These are phyloP conservation scores for Eremobia ochroleuca DNA, from an alignment of 2,888 invertebrate genomes.

Conservation along the genomic window DNA sequence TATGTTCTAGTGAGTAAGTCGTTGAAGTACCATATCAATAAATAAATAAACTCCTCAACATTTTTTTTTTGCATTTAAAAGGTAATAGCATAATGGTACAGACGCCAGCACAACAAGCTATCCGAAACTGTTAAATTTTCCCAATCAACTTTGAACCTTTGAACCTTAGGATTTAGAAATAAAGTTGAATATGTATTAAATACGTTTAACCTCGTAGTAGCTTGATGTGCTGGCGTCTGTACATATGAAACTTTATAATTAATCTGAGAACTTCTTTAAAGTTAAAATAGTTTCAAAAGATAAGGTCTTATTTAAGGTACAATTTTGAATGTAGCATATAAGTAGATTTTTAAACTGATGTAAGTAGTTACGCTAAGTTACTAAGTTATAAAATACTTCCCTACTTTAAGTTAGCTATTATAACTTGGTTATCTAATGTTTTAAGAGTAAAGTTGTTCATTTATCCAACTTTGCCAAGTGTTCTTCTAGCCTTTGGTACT, in stretches of 20 bases:
- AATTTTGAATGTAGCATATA: conserved; percentile 39
- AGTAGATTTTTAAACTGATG: conserved; percentile 42
- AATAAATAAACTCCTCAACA: neutral
- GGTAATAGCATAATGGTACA: neutral
- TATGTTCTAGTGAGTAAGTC: too few species aligned
- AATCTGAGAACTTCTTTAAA: conserved; percentile 28
- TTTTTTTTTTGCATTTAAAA: neutral
- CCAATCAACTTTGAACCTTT: too few species aligned
- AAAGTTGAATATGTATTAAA: too few species aligned
- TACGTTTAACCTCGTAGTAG: too few species aligned
- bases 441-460: conserved; percentile 34
- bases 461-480: conserved; percentile 7
- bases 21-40: too few species aligned
- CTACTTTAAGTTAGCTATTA: conserved; percentile 33
- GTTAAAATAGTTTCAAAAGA: conserved; percentile 42
- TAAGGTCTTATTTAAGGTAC: conserved; percentile 11
- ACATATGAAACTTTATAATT: conserved; percentile 18
- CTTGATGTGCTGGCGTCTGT: too few species aligned
- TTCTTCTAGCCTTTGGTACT: neutral
- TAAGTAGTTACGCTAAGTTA: neutral
- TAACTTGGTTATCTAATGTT: conserved; percentile 41
- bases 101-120: too few species aligned
- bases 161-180: too few species aligned
- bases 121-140: too few species aligned
- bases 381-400: conserved; percentile 35